Conservation (phyloP, 2,888 invertebrate genomes). For the Neelides folsomi region DNA sequence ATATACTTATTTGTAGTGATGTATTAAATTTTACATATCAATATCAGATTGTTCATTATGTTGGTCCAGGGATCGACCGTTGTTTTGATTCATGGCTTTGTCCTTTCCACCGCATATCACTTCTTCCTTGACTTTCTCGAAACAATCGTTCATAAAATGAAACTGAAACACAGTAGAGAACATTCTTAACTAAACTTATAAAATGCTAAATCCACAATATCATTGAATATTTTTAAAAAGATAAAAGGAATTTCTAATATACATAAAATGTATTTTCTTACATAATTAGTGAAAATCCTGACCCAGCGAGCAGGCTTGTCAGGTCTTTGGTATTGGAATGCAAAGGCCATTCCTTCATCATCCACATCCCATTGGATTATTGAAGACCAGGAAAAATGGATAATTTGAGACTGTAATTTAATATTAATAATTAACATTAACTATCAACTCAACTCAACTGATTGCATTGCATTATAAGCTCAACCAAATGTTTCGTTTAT, state of each 20-base stretch:
- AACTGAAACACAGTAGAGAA: conserved; percentile 50
- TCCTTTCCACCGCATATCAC: conserved; percentile 39
- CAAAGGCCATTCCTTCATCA: conserved; percentile 82
- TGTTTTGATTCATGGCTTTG: not conserved
- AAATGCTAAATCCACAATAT: not conserved
- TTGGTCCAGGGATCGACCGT: too few relatives aligned
- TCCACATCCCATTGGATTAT: conserved; percentile 77
- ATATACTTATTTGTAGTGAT: too few relatives aligned
- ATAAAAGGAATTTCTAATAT: too few relatives aligned
- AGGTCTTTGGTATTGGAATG: conserved; percentile 68
- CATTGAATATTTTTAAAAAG: too few relatives aligned
- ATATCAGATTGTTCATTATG: too few relatives aligned
- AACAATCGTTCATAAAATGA: conserved; percentile 81
- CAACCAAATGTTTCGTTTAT: not conserved
- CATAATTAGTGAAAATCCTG: conserved; percentile 77
- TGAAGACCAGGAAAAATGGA: conserved; percentile 69
- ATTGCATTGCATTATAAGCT: not conserved
- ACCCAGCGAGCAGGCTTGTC: conserved; percentile 71
- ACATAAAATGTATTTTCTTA: too few relatives aligned
- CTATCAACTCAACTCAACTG: not conserved
- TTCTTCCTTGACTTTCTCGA: conserved; percentile 89
- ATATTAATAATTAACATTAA: not conserved
- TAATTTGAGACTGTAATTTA: conserved; percentile 50
- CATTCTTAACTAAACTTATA: not conserved
- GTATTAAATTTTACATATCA: too few relatives aligned